Evolutionary conservation across 2,113 vertebrate species (phyloP), one percentile per base, ranked within the genome.

Genomic region (Carassius auratus): DNA sequence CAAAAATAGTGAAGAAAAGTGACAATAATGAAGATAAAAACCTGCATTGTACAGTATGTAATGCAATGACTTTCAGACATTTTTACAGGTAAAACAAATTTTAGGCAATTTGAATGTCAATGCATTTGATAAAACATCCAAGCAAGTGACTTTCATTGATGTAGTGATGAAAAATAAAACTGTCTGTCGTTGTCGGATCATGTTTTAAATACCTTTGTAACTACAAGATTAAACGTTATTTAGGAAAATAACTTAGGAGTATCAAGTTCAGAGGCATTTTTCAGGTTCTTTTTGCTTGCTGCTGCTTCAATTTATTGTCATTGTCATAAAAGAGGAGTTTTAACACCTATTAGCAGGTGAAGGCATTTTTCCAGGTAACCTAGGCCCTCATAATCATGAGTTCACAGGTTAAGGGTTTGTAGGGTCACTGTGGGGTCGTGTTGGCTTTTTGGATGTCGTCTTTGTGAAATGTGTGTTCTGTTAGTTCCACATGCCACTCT

Each of bases 401-500:
- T 88, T 42, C 64, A 85, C 33, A 83, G 87, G 86, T 90, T 87
- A 89, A 55, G 77, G 86, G 83, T 82, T 88, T 82, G 75, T 0
- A 23, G 68, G 83, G 85, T 84, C 81, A 23, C 33, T 0, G 59
- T 50, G n/a, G 33, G 69, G 57, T 57, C 17, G 59, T 36, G 88
- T 10, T 81, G 92, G 93, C 91, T 91, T 88, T 86, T 86, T 94
- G 94, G 93, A 94, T 93, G 89, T 89, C 91, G 88, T 94, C 86
- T 87, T 79, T 86, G 86, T 59, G 76, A 88, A 94, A 93, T 96
- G 94, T 97, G 98, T 93, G 97, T 97, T 90, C 36, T 5, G 94
- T 99, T 99, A 97, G 98, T 99, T 98, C 96, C 98, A 97, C 97
- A 98, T 97, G 93, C 96, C 96, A 93, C 94, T 95, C 94, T 97